Evolutionary conservation across 2,888 invertebrate genomes (phyloP), one percentile per base, ranked within the genome.

Genomic region (Conistra vaccinii): DNA sequence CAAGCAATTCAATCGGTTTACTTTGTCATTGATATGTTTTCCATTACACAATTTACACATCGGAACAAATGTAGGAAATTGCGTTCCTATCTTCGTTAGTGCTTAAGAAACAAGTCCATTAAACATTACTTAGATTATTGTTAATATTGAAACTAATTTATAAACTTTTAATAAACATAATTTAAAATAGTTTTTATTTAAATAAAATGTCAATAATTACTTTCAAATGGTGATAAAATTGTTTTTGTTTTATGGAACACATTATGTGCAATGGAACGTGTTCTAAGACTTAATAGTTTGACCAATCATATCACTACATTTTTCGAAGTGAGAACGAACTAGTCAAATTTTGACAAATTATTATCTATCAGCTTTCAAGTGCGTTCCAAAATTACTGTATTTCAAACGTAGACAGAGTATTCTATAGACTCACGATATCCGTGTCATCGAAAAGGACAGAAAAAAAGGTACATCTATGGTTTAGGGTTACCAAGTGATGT

Each of bases 1-100:
- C 95, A 94, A 95, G 94, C 94, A 93, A 91, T 86, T 86, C 87
- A 74, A 58, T 87, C 80, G 69, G 78, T 85, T 83, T 82, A 87
- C 85, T 86, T 86, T 87, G 85, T 85, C 87, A 87, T 87, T 78
- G 83, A 76, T 62, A 57, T 62, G 87, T 87, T 87, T 60, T 83
- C 75, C 73, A 79, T 86, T 83, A 74, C 87, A 75, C 35, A 12
- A 20, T 3, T 86, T 83, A 74, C 87, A 75, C 35, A 12, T n/a
- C 5, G 1, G 12, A 32, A 3, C 29, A 9, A 32, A 14, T 10
- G 14, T 10, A 12, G 14, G 0, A 23, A 32, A 2, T 0, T 35
- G 32, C 68, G 76, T 71, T 80, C 66, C 76, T 35, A 12, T 5
- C 39, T 48, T 32, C 0, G 35, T 10, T 3, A 3, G 2, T 20